phyloP scores from a whole-genome alignment of 1,140 invertebrate species.

The Hycleus cichorii region DNA sequence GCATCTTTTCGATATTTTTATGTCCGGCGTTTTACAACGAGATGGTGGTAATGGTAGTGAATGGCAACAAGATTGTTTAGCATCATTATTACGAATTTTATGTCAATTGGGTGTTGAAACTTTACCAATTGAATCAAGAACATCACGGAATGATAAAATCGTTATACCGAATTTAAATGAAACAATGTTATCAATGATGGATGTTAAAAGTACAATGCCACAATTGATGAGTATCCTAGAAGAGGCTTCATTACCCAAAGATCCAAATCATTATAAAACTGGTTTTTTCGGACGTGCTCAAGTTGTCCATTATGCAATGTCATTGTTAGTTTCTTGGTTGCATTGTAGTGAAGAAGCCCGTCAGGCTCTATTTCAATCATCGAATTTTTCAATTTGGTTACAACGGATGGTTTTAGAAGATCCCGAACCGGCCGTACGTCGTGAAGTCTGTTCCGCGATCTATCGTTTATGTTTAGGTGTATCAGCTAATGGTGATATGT shows the following conservation, averaged over 20 bases:
- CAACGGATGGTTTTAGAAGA: conserved; percentile 73
- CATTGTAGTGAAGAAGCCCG: conserved; percentile 64
- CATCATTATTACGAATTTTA: conserved; percentile 73
- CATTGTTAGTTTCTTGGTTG: conserved; percentile 74
- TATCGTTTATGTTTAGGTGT: conserved; percentile 78
- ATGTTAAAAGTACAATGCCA: conserved; percentile 71
- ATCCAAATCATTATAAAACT: conserved; percentile 77
- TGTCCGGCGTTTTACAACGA: conserved; percentile 69
- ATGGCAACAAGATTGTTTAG: conserved; percentile 91
- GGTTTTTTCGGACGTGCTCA: conserved; percentile 75
- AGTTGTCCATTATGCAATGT: conserved; percentile 72
- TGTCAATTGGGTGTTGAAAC: conserved; percentile 75
- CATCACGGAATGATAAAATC: conserved; percentile 35
- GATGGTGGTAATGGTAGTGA: conserved; percentile 66
- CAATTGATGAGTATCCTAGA: conserved; percentile 79
- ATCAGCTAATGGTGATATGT: conserved; percentile 49
- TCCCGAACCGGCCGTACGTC: conserved; percentile 74
- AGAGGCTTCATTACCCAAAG: conserved; percentile 70
- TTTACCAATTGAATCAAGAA: conserved; percentile 39
- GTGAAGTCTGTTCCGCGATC: conserved; percentile 82
- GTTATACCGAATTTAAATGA: conserved; percentile 36
- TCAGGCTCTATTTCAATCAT: conserved; percentile 55
- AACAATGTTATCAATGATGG: conserved; percentile 75
- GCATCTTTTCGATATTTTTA: conserved; percentile 86
- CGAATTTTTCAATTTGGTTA: conserved; percentile 63